Base-by-base conservation (phyloP, 2,113 vertebrate genomes). In the Phocoena sinus region DNA sequence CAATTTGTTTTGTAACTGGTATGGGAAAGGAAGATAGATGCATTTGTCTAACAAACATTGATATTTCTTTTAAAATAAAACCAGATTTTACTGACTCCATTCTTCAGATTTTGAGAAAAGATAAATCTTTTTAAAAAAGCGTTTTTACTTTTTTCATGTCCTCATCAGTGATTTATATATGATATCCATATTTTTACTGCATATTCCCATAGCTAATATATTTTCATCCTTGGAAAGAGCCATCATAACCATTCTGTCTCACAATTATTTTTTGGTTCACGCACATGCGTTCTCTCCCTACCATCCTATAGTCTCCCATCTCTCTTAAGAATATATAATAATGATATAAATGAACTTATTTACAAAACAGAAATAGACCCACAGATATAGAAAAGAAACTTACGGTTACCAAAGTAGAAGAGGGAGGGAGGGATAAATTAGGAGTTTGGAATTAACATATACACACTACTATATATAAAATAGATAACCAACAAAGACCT, bases 1-100 rank as follows among this genome's bases (percentile, higher is more conserved):
- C 58, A 21, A 56, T 83, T 85, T 62, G 8, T 56, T 93, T 89
- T 62, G 53, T 53, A 50, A 41, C 62, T 89, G 41, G 8, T 36
- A 89, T 65, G 36, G 44, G 12, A 77, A 31, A n/a, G 47, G 53
- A 87, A 79, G n/a, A 68, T 20, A 38, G 10, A 63, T 31, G 47
- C 31, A 80, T 81, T 73, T 82, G 17, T 76, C 68, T 41, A 83
- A 11, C 5, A 93, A 86, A 77, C 23, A 83, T 2, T 93, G 7
- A 73, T 86, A 56, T 82, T 94, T n/a, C 28, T 50, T 89, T 67
- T 28, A 67, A 95, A 91, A 89, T 56, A 82, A 93, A 94, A 83
- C 86, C 5, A 83, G 31, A 86, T 86, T 68, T 94, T 36, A 76
- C 25, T 62, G 53, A 38, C 38, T 80, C 25, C 17, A 21, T 58